Conservation (phyloP, 37 sponge, comb jelly and placozoan genomes). For the Spongia lamella region DNA sequence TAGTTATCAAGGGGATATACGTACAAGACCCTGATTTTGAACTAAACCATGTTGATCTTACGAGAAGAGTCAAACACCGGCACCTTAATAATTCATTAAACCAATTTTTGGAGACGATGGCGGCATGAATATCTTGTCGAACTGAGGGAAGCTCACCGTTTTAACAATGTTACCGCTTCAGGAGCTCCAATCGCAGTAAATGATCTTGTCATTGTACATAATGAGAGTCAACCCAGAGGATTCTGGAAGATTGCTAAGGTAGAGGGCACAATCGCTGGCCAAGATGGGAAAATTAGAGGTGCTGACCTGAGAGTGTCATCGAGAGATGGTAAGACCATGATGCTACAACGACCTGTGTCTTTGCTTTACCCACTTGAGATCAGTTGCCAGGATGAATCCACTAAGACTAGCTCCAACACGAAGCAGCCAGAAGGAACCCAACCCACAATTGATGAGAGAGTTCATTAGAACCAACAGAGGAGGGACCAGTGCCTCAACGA, state of each 20-base stretch:
- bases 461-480: too few relatives aligned
- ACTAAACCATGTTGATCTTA: slow-evolving; percentile 5
- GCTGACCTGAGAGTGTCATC: slow-evolving; percentile 25
- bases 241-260: slow-evolving; percentile 34
- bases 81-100: slow-evolving; percentile 27
- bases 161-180: neutral
- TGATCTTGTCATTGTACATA: slow-evolving; percentile 39
- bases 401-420: too few relatives aligned
- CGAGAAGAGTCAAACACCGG: slow-evolving; percentile 31
- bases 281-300: slow-evolving; percentile 34
- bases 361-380: too few relatives aligned
- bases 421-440: too few relatives aligned
- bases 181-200: neutral
- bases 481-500: too few relatives aligned
- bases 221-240: slow-evolving; percentile 29
- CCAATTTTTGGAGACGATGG: slow-evolving; percentile 54
- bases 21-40: slow-evolving; percentile 35
- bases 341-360: neutral
- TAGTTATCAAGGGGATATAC: slow-evolving; percentile 14
- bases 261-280: slow-evolving; percentile 8
- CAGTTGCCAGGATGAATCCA: too few relatives aligned
- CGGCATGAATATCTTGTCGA: slow-evolving; percentile 41
- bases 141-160: slow-evolving; percentile 29
- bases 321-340: slow-evolving; percentile 8
- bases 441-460: too few relatives aligned